Evolutionary conservation across 2,113 vertebrate genomes (phyloP), one percentile per base, ranked within the genome.

Genomic region (Ciconia stormi): DNA sequence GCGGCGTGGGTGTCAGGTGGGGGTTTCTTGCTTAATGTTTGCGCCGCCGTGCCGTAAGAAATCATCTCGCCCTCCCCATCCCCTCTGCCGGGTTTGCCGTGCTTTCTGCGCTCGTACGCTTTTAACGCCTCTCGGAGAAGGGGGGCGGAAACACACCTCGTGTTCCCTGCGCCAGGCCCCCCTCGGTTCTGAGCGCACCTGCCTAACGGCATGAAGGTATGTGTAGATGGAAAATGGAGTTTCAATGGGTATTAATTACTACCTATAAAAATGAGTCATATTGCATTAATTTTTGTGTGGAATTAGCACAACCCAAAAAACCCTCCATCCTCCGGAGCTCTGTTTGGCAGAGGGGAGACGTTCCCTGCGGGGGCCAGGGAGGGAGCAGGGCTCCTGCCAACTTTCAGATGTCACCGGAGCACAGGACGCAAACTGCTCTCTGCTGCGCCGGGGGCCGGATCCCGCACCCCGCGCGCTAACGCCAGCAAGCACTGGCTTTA

Each of bases 41-140:
- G 23, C 4, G 8, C 10, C 3, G 1, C 27, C 2, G 0, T 14
- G 50, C 50, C 27, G 27, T 7, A 19, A 8, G 4, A 1, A 4
- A 10, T 14, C 32, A 2, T 4, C 62, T 55, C 15, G 1, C 23
- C 36, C 32, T 34, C 27, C 19, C 10, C 9, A 0, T 30, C 38
- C 52, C n/a, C 69, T 52, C 30, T 10, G 27, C 18, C 30, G 2
- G 44, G 15, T 22, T 59, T n/a, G 44, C 74, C 14, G 7, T 8
- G 62, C 12, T 38, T 42, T 21, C 38, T 46, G 59, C 29, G 1
- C 19, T 32, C 27, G 0, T 5, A 3, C 7, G 10, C 13, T 14
- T 27, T 38, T 23, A 23, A 0, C 0, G 32, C 10, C 17, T 20
- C 14, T 14, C 32, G 36, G 42, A 26, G 38, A 44, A 40, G 22